These are phyloP conservation scores for Ophthalmolycus amberensis DNA, from an alignment of 2,113 vertebrate genomes.

Conservation along the genomic window DNA sequence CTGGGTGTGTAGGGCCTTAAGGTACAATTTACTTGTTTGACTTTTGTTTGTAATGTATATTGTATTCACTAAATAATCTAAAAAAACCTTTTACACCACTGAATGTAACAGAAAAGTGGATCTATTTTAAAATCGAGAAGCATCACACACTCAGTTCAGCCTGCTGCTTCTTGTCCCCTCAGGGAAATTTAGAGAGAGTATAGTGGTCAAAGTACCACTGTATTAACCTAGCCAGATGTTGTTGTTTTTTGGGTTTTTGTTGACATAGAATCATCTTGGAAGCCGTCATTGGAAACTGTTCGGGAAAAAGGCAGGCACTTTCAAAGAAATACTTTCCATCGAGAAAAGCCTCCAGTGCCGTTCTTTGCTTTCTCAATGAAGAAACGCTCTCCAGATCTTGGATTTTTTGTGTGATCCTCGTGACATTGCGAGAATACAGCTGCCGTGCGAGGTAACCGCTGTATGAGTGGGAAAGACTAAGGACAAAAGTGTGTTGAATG, in stretches of 20 bases:
- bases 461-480: not conserved
- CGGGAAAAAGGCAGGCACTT: too few species aligned
- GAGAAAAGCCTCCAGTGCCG: too few species aligned
- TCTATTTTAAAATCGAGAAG: slow-evolving; percentile 8
- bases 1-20: not conserved
- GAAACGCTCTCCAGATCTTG: not conserved
- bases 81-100: not conserved
- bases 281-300: too few species aligned
- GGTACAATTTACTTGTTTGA: too few species aligned
- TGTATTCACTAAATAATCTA: not conserved
- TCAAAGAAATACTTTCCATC: too few species aligned
- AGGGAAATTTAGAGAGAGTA: too few species aligned
- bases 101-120: not conserved
- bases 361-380: not conserved
- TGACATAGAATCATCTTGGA: too few species aligned
- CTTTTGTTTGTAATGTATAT: not conserved
- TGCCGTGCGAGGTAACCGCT: not conserved
- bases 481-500: slow-evolving; percentile 2
- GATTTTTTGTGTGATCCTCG: not conserved
- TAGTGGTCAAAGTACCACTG: too few species aligned
- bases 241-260: too few species aligned
- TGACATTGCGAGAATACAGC: not conserved
- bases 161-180: slow-evolving; percentile 20
- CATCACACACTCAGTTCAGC: slow-evolving; percentile 46
- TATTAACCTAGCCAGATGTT: too few species aligned